A percentile compares a stretch with the other conserved stretches of the same genome.
These are phyloP conservation scores for Porphyrio hochstetteri DNA, from an alignment of 2,113 vertebrate genomes.

Conservation along the genomic window DNA sequence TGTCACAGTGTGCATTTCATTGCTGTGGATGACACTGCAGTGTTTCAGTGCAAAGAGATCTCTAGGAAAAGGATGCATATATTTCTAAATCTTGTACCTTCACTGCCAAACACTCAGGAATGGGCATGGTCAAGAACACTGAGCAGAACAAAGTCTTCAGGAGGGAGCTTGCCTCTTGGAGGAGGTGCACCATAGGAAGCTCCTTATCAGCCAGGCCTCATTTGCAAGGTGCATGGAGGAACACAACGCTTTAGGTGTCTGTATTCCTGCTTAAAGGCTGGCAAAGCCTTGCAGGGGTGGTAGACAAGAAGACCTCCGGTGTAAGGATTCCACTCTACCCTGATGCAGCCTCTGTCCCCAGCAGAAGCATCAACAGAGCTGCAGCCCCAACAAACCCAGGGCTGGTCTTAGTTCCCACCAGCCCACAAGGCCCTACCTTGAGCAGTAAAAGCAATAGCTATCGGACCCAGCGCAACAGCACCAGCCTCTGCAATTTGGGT, in stretches of 20 bases:
- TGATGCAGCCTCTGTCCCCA: not conserved
- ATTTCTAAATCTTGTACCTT: not conserved
- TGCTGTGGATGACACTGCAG: not conserved
- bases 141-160: not conserved
- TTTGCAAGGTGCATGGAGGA: not conserved
- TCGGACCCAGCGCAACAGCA: rapidly evolving
- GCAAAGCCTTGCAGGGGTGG: not conserved
- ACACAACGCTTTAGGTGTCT: not conserved
- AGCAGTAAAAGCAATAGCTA: not conserved
- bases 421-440: not conserved
- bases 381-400: not conserved
- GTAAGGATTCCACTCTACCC: not conserved
- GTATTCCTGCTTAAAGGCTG: not conserved
- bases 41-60: not conserved
- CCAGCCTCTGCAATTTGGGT: not conserved
- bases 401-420: not conserved
- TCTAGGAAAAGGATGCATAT: not conserved
- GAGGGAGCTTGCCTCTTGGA: not conserved
- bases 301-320: not conserved
- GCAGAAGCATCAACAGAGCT: not conserved
- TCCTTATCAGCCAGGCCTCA: not conserved
- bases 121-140: not conserved
- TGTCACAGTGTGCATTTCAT: not conserved
- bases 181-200: not conserved
- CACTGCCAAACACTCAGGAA: not conserved